Evolutionary conservation across 92 coral and sea anemone species (phyloP).

Genomic region (Bergia sp.): DNA sequence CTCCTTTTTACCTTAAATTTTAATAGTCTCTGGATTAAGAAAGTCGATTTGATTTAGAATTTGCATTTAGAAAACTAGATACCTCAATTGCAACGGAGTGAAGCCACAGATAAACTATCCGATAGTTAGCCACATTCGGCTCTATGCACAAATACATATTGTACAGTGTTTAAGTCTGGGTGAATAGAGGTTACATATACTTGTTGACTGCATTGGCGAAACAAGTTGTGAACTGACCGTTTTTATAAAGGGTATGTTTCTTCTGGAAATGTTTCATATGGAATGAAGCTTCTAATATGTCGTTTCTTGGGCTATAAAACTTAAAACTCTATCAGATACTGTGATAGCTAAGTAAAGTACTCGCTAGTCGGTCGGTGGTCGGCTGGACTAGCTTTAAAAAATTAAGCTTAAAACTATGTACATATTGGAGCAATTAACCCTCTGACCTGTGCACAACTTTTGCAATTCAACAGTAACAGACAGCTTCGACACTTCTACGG

Average conservation of each 20-base stretch:
- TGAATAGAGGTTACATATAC: too few species aligned
- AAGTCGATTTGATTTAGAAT: too few species aligned
- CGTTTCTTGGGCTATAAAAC: not conserved
- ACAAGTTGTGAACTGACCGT: not conserved
- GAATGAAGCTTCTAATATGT: not conserved
- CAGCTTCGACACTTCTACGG: not conserved
- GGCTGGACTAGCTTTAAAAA: not conserved
- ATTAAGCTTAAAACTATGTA: not conserved
- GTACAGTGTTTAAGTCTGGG: too few species aligned
- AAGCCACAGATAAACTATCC: too few species aligned
- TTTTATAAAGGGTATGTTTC: not conserved
- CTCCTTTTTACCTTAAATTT: not conserved
- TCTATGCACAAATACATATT: too few species aligned
- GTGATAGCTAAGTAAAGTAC: too few species aligned
- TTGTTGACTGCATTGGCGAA: not conserved
- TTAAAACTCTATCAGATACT: too few species aligned
- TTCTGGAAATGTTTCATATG: not conserved
- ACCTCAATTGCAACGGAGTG: too few species aligned
- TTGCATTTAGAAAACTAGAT: too few species aligned
- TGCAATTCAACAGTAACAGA: not conserved
- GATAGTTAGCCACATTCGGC: too few species aligned
- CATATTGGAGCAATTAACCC: slow-evolving; percentile 45
- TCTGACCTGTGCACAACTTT: slow-evolving; percentile 36
- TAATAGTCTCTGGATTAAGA: not conserved
- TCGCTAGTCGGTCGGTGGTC: too few species aligned